A percentile compares a stretch with the other conserved stretches of the same genome.
Evolutionary conservation across 2,888 invertebrate species (phyloP).

Genomic region (Oscheius sp.): DNA sequence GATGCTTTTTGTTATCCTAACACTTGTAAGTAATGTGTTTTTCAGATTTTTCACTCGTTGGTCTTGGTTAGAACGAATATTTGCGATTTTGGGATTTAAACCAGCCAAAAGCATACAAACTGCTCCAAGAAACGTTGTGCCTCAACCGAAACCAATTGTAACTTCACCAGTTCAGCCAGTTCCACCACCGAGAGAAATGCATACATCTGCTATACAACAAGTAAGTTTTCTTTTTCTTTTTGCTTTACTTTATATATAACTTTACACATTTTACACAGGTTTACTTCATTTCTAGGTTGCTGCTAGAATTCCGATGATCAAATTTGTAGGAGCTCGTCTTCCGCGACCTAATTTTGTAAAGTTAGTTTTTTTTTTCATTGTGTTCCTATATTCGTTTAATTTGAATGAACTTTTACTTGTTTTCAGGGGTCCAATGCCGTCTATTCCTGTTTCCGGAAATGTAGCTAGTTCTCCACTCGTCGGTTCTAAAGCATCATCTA

Average conservation of each 20-base stretch:
- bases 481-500: constrained; percentile 45
- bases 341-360: constrained; percentile 62
- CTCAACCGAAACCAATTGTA: neutral
- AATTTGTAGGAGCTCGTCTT: constrained; percentile 66
- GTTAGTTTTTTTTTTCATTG: constrained; percentile 7
- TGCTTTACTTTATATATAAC: neutral
- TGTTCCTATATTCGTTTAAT: neutral
- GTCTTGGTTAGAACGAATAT: constrained; percentile 19
- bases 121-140: neutral
- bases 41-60: constrained; percentile 17
- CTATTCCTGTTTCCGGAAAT: constrained; percentile 32
- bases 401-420: neutral
- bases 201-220: constrained; percentile 12
- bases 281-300: constrained; percentile 13
- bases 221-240: constrained; percentile 1
- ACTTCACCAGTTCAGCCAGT: constrained; percentile 6
- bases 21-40: neutral
- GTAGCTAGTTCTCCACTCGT: constrained; percentile 3
- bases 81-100: constrained; percentile 10
- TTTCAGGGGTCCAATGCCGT: constrained; percentile 38
- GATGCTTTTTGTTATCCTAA: neutral
- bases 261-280: neutral
- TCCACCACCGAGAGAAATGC: constrained; percentile 22
- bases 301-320: constrained; percentile 65
- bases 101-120: constrained; percentile 6